phyloP scores from a whole-genome alignment of 2,113 vertebrate species.

The Arenaria interpres region DNA sequence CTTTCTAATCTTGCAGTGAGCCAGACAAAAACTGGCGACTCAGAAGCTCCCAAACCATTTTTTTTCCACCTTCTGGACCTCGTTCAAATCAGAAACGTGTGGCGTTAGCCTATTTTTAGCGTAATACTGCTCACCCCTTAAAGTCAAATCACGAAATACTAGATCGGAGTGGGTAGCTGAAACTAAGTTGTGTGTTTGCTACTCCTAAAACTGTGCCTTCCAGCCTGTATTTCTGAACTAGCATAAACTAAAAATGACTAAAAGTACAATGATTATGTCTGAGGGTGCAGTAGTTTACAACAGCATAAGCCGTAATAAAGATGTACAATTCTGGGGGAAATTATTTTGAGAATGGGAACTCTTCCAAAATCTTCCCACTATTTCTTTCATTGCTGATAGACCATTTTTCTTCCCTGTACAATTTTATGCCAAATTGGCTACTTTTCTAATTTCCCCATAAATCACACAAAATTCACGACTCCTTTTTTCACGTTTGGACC shows the following conservation, averaged over 20 bases:
- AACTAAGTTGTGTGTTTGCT: neutral
- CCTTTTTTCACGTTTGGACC: neutral
- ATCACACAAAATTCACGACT: neutral
- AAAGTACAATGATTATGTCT: neutral
- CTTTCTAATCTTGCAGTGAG: neutral
- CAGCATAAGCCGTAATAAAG: neutral
- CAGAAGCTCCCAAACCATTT: neutral
- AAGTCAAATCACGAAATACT: neutral
- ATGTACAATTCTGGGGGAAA: neutral
- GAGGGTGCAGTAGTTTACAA: constrained; percentile 5
- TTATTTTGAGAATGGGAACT: neutral
- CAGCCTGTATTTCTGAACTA: neutral
- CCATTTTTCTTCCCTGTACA: neutral
- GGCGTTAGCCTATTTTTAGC: neutral
- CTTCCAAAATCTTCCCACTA: constrained; percentile 27
- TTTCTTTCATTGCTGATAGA: constrained; percentile 27
- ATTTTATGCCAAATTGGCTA: constrained; percentile 5
- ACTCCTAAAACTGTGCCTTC: neutral
- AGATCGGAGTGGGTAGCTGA: neutral
- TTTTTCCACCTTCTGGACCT: neutral
- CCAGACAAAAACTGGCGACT: neutral
- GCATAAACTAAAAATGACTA: neutral
- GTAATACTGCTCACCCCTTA: neutral
- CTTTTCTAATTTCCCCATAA: constrained; percentile 32
- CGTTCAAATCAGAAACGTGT: neutral